Percentiles rank a stretch among this genome's conserved stretches.
phyloP scores from a whole-genome alignment of 2,888 invertebrate genomes.

The Strigamia transsilvanica region DNA sequence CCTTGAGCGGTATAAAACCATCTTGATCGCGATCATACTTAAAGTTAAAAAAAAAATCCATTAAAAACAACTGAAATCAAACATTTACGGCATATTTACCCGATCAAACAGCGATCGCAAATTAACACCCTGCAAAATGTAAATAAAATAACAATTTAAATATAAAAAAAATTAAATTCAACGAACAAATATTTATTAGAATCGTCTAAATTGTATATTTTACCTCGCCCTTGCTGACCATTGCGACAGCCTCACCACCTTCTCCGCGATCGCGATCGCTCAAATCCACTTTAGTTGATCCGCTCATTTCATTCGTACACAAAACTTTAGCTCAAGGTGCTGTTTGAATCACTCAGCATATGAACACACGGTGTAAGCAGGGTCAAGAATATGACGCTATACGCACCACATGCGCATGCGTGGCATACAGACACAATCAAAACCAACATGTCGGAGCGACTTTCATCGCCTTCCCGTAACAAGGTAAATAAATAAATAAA shows the following conservation, averaged over 20 bases:
- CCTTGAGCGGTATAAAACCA: slow-evolving; percentile 24
- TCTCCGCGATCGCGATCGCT: slow-evolving; percentile 4
- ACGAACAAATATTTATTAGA: background rate
- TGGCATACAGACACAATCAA: background rate
- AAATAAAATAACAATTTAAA: background rate
- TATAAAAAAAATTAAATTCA: background rate
- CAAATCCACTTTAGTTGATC: background rate
- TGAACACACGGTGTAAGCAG: background rate
- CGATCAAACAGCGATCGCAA: background rate
- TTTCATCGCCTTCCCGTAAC: background rate
- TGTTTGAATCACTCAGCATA: background rate
- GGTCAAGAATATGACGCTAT: background rate
- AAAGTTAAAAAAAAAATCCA: background rate
- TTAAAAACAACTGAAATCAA: background rate
- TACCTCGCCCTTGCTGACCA: slow-evolving; percentile 31
- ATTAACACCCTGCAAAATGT: background rate
- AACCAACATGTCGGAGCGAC: background rate
- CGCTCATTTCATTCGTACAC: background rate
- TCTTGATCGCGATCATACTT: slow-evolving; percentile 51
- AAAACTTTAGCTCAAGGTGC: background rate
- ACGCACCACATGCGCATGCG: background rate
- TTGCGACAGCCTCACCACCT: background rate
- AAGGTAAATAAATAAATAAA: background rate
- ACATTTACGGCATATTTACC: background rate
- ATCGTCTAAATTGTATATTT: background rate